Evolutionary conservation across 2,797 vertebrate species (phyloP), one percentile per base, ranked within the genome.

Genomic region (Tenualosa ilisha): DNA sequence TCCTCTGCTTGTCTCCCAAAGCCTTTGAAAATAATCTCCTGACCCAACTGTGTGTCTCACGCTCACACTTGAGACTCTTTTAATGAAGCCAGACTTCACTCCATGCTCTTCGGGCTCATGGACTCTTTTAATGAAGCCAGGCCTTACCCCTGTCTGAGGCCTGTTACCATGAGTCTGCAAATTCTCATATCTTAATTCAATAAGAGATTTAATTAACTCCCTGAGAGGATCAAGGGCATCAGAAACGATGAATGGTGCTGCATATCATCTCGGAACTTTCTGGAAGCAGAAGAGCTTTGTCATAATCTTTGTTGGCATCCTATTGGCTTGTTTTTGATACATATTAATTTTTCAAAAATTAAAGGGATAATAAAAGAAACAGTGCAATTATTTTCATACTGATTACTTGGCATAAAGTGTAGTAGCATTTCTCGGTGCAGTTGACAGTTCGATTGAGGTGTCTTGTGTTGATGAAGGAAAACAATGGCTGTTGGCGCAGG

Each of bases 201-300:
- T 85, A 85, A 82, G 84, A 72, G 84, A 89, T 86, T 87, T 85
- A 89, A 89, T 89, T 83, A 88, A 81, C 84, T 88, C 84, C 84
- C 84, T 83, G 85, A 85, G 81, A 86, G 63, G 86, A 83, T 85
- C 86, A 89, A 88, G 72, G 82, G 79, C 37, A 83, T 51, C 31
- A 12, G 20, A 81, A 68, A 75, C 84, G 26, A 59, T 75, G 83
- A 56, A 63, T 85, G 85, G 49, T 40, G 13, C 49, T 7, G 50
- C 63, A 56, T 6, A 49, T 81, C 83, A 63, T 89, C 54, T n/a
- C 83, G 51, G 3, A 84, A 68, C 82, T 54, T 72, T 81, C 68
- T 83, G 81, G 7, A 4, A 63, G 65, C 65, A 37, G 31, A 72
- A 40, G 3, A 72, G 65, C 31, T 72, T 72, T 40, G 65, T 72